Conservation (phyloP, 2,797 vertebrate species). For the Epinephelus coioides region DNA sequence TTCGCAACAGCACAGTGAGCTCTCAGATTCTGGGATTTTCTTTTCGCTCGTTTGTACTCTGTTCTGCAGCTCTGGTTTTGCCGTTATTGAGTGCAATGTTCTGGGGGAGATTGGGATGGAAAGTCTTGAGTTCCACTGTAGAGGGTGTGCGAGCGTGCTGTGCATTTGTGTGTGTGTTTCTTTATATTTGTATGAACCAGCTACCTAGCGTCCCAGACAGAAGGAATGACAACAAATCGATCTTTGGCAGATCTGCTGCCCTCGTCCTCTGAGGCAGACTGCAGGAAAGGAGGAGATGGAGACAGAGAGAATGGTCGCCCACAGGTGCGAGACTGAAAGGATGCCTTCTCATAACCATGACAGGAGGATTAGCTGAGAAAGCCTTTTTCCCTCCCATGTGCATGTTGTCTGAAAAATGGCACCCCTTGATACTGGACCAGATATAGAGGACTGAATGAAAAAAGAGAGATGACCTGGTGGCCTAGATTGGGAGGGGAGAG, state of each 20-base stretch:
- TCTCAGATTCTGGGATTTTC: slow-evolving; percentile 69
- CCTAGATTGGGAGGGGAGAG: slow-evolving; percentile 2
- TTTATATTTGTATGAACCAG: slow-evolving; percentile 33
- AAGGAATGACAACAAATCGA: slow-evolving; percentile 34
- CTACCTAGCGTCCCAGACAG: slow-evolving; percentile 18
- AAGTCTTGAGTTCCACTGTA: slow-evolving; percentile 29
- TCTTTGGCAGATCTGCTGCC: slow-evolving; percentile 27
- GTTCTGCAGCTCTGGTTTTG: slow-evolving; percentile 68
- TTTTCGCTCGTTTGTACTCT: slow-evolving; percentile 58
- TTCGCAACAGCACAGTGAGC: slow-evolving; percentile 60
- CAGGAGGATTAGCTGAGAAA: slow-evolving; percentile 22
- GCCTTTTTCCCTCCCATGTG: slow-evolving; percentile 2
- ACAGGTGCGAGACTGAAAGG: slow-evolving; percentile 29
- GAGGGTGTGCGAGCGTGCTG: neutral
- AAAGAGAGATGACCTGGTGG: slow-evolving; percentile 7
- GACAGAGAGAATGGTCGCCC: neutral
- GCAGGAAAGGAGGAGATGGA: slow-evolving; percentile 5
- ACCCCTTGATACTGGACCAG: neutral
- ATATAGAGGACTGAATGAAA: slow-evolving; percentile 1
- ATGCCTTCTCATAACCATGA: slow-evolving; percentile 20
- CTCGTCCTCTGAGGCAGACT: slow-evolving; percentile 18
- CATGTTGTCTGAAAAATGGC: slow-evolving; percentile 12
- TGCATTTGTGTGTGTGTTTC: slow-evolving; percentile 1
- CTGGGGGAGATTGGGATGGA: slow-evolving; percentile 44
- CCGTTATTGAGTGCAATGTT: slow-evolving; percentile 66